Percentiles rank a stretch among this genome's conserved stretches.
These are phyloP conservation scores for Castor canadensis DNA, from an alignment of 2,113 vertebrate species.

Conservation along the genomic window DNA sequence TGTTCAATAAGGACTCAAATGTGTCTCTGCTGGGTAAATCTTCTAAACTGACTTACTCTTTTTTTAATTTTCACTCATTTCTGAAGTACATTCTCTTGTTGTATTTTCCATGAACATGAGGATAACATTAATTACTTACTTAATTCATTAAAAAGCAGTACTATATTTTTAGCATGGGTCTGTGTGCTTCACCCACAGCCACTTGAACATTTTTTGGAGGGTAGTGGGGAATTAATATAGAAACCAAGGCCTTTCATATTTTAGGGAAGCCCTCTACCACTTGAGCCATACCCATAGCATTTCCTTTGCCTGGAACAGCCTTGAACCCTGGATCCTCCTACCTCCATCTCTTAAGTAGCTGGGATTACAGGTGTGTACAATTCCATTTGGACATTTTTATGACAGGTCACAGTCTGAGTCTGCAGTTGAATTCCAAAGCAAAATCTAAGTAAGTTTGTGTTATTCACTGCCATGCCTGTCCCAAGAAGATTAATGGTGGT, in stretches of 20 bases:
- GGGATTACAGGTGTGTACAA: no score
- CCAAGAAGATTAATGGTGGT: no score
- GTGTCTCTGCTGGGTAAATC: constrained; percentile 39
- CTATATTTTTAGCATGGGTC: background rate
- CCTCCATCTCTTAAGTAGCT: no score
- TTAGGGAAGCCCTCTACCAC: no score
- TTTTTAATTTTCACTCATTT: constrained; percentile 48
- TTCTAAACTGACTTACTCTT: constrained; percentile 49
- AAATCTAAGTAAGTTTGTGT: no score
- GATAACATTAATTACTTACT: background rate
- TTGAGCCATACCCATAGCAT: no score
- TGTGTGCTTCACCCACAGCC: background rate
- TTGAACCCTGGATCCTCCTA: no score
- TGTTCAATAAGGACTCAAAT: constrained; percentile 50
- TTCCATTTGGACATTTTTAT: no score
- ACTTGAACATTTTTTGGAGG: background rate
- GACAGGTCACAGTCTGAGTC: no score
- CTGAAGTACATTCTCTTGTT: constrained; percentile 49
- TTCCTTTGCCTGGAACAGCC: no score
- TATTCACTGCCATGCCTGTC: background rate
- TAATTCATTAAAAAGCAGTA: background rate
- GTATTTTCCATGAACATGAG: background rate
- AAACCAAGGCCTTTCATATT: no score
- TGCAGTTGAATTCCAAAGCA: rapidly evolving
- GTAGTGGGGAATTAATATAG: no score